These are phyloP conservation scores for Eretmochelys imbricata DNA, from an alignment of 2,113 vertebrate species.

Conservation along the genomic window DNA sequence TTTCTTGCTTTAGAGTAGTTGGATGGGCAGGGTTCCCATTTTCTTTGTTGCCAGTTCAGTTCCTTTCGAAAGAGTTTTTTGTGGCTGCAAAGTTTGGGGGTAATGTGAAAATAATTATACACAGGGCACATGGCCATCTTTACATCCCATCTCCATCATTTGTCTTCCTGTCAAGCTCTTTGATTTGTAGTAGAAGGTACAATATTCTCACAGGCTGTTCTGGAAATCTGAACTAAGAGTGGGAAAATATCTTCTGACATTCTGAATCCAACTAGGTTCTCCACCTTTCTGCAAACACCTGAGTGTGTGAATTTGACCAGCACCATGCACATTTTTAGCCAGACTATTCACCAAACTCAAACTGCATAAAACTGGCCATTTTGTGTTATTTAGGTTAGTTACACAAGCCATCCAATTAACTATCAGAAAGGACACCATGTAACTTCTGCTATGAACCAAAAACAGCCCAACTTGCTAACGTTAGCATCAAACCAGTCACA, in stretches of 20 bases:
- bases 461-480: too few species aligned
- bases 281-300: neutral
- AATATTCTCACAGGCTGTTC: neutral
- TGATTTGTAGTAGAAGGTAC: neutral
- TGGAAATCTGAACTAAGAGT: neutral
- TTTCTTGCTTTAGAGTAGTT: neutral
- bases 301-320: too few species aligned
- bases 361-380: too few species aligned
- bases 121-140: neutral
- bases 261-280: neutral
- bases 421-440: too few species aligned
- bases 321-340: too few species aligned
- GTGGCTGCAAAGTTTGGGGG: neutral
- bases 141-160: neutral
- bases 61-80: neutral
- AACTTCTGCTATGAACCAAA: too few species aligned
- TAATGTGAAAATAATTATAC: neutral
- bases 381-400: too few species aligned
- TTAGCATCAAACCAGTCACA: neutral
- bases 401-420: too few species aligned
- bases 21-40: accelerated
- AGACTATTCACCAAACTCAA: too few species aligned
- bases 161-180: neutral
- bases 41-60: accelerated
- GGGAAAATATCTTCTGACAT: neutral